Percentiles rank a stretch among this genome's conserved stretches.
phyloP scores from a whole-genome alignment of 1,140 invertebrate genomes.

The Heliconius eleuchia region DNA sequence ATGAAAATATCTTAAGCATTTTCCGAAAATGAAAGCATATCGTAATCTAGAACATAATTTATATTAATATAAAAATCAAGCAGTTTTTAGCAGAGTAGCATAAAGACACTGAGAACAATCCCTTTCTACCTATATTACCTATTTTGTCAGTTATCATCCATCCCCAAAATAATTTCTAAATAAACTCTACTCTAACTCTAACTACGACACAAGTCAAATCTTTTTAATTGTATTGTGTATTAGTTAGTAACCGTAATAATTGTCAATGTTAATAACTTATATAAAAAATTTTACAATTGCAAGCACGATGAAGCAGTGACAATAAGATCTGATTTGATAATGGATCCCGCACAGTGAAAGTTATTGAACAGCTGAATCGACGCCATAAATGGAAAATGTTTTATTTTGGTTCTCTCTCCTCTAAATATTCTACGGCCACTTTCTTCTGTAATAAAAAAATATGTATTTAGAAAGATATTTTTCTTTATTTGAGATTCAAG shows the following conservation, averaged over 20 bases:
- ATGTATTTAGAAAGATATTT: not conserved
- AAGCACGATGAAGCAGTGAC: constrained; percentile 63
- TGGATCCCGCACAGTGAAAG: constrained; percentile 68
- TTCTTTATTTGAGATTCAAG: too few species aligned
- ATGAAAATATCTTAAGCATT: not conserved
- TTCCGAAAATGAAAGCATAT: not conserved
- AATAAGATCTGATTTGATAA: constrained; percentile 55
- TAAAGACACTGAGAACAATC: too few species aligned
- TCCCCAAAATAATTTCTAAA: too few species aligned
- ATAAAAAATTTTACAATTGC: constrained; percentile 50
- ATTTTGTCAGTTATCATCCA: too few species aligned
- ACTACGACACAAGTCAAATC: too few species aligned
- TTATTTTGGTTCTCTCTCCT: constrained; percentile 57
- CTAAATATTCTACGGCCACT: constrained; percentile 57
- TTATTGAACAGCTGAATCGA: constrained; percentile 63
- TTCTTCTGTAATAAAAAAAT: not conserved
- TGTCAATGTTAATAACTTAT: not conserved
- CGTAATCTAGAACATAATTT: too few species aligned
- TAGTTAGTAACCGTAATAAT: too few species aligned
- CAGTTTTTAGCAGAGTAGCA: too few species aligned
- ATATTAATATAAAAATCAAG: too few species aligned
- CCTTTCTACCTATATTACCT: too few species aligned
- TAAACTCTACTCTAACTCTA: too few species aligned
- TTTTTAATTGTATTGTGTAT: too few species aligned
- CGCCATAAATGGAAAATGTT: constrained; percentile 67